Evolutionary conservation across 2,113 vertebrate species (phyloP).

Genomic region (Meriones unguiculatus): DNA sequence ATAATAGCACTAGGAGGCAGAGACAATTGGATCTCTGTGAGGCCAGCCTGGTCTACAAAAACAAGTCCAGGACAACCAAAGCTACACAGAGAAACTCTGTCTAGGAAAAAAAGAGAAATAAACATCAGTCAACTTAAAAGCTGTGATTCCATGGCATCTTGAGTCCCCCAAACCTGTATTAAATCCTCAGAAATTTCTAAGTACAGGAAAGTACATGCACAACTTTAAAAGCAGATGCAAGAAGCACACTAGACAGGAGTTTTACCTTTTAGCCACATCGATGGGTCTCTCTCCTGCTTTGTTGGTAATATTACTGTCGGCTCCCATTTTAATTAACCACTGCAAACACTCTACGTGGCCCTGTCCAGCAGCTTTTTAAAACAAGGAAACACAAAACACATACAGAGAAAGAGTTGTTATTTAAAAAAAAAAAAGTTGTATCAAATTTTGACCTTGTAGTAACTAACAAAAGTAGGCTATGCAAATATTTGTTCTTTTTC

Average conservation of each 20-base stretch:
- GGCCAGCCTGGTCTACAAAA: too few relatives aligned
- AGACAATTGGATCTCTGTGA: too few relatives aligned
- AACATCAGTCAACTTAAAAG: conserved; percentile 25
- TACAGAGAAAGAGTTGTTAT: not conserved
- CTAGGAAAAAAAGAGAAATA: not conserved
- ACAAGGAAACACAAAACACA: not conserved
- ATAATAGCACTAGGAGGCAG: too few relatives aligned
- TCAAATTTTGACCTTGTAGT: not conserved
- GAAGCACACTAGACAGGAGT: conserved; percentile 4
- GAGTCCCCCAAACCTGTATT: conserved; percentile 18
- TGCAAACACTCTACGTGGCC: conserved; percentile 88
- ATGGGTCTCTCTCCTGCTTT: conserved; percentile 88
- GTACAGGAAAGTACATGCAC: not conserved
- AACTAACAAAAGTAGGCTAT: not conserved
- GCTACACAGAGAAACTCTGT: too few relatives aligned
- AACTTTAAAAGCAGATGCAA: conserved; percentile 45
- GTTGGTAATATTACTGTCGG: conserved; percentile 86
- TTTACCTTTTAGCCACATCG: conserved; percentile 90
- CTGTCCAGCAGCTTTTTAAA: conserved; percentile 87
- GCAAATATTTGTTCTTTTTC: conserved; percentile 23
- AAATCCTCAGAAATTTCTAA: conserved; percentile 39
- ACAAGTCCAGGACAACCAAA: too few relatives aligned
- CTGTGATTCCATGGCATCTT: not conserved
- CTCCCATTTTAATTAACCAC: conserved; percentile 90
- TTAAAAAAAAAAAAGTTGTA: conserved; percentile 12